These are phyloP conservation scores for Drosophila nr. perissopoda DNA, from an alignment of 2,888 invertebrate genomes.

Conservation along the genomic window DNA sequence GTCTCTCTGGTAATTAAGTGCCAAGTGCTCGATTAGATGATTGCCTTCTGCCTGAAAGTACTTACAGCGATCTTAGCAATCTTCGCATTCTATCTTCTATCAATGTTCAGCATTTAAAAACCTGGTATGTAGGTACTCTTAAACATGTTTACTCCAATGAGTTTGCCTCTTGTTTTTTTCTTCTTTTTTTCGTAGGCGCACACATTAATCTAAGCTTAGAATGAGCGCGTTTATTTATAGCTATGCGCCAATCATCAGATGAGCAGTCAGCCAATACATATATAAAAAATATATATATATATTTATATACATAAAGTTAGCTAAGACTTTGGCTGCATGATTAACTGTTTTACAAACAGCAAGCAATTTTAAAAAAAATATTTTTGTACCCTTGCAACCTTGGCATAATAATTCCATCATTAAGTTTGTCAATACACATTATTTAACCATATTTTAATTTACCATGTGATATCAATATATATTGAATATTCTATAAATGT, in stretches of 20 bases:
- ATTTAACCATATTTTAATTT: background rate
- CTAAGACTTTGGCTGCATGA: slow-evolving; percentile 42
- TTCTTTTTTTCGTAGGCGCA: slow-evolving; percentile 49
- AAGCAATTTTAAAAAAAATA: slow-evolving; percentile 16
- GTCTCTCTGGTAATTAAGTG: slow-evolving; percentile 67
- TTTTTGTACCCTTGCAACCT: slow-evolving; percentile 28
- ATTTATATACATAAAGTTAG: slow-evolving; percentile 5
- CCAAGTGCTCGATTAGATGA: slow-evolving; percentile 75
- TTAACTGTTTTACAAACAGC: slow-evolving; percentile 56
- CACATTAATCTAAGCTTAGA: slow-evolving; percentile 59
- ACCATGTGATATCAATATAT: background rate
- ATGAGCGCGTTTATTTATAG: slow-evolving; percentile 67
- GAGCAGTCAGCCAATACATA: slow-evolving; percentile 44
- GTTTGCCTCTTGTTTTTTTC: slow-evolving; percentile 4
- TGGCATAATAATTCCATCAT: slow-evolving; percentile 17
- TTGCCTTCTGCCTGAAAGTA: slow-evolving; percentile 62
- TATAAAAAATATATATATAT: slow-evolving; percentile 10
- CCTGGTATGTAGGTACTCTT: slow-evolving; percentile 28
- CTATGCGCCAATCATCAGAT: slow-evolving; percentile 68
- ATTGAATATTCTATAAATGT: background rate
- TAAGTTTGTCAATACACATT: slow-evolving; percentile 10
- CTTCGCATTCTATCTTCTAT: slow-evolving; percentile 52
- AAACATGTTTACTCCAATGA: slow-evolving; percentile 45
- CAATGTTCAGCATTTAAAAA: slow-evolving; percentile 39
- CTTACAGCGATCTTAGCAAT: slow-evolving; percentile 50